phyloP scores from a whole-genome alignment of 2,888 invertebrate genomes.

The Eupsilia transversa region DNA sequence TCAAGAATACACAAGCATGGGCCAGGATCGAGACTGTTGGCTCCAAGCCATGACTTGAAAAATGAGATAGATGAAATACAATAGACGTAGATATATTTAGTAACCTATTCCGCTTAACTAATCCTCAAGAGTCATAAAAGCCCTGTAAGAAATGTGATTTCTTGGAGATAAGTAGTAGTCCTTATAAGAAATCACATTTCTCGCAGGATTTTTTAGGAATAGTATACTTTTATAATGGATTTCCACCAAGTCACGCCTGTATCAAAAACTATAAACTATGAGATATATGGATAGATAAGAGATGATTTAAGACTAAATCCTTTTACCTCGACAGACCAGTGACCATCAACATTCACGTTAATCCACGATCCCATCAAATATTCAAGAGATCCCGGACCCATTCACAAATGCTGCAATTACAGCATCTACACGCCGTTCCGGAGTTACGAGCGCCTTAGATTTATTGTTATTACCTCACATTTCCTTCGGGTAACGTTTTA shows the following conservation, averaged over 20 bases:
- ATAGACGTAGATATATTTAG: too few relatives aligned
- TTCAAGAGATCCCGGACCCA: constrained; percentile 64
- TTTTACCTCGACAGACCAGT: not conserved
- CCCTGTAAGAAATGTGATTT: too few relatives aligned
- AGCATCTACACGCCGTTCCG: constrained; percentile 66
- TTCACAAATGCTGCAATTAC: constrained; percentile 71
- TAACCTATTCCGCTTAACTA: too few relatives aligned
- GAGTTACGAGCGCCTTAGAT: constrained; percentile 82
- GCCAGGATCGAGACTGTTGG: too few relatives aligned
- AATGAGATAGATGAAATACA: not conserved
- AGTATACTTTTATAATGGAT: too few relatives aligned
- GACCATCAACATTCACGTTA: constrained; percentile 35
- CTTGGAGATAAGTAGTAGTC: too few relatives aligned
- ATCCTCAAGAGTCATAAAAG: too few relatives aligned
- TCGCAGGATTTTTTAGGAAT: too few relatives aligned
- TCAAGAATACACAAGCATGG: not conserved
- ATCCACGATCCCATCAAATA: constrained; percentile 62
- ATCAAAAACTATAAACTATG: too few relatives aligned
- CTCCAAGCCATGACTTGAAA: not conserved
- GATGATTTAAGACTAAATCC: not conserved
- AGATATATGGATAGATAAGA: too few relatives aligned
- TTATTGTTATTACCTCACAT: constrained; percentile 90
- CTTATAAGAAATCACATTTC: too few relatives aligned
- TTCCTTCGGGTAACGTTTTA: constrained; percentile 90
- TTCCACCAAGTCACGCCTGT: too few relatives aligned